Evolutionary conservation across 2,113 vertebrate genomes (phyloP).

Genomic region (Balaenoptera acutorostrata): DNA sequence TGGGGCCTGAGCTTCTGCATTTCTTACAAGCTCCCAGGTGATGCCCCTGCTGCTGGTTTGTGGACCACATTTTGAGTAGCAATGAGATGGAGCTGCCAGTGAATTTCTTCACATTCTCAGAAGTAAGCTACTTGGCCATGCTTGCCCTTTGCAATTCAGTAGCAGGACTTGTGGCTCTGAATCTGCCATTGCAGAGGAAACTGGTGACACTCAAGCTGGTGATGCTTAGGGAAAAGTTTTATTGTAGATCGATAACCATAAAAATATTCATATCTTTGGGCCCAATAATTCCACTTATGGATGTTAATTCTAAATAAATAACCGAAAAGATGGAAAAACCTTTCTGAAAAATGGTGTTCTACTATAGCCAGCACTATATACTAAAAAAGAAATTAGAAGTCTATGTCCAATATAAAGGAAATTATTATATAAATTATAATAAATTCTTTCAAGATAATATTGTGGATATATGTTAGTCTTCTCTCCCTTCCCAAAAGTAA

Average conservation of each 20-base stretch:
- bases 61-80: background rate
- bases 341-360: background rate
- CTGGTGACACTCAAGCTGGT: background rate
- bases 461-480: background rate
- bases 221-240: background rate
- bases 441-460: background rate
- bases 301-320: background rate
- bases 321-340: background rate
- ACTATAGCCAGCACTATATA: background rate
- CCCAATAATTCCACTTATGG: background rate
- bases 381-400: background rate
- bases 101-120: background rate
- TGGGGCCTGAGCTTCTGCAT: background rate
- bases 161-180: background rate
- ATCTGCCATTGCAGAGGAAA: background rate
- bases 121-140: background rate
- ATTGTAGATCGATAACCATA: background rate
- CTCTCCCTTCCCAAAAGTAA: background rate
- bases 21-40: background rate
- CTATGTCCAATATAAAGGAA: background rate
- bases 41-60: background rate
- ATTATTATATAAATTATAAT: background rate
- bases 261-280: background rate
- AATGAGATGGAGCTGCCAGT: background rate
- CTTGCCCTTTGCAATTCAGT: background rate